Conservation (phyloP, 2,888 invertebrate genomes). For the Craniophora ligustri region DNA sequence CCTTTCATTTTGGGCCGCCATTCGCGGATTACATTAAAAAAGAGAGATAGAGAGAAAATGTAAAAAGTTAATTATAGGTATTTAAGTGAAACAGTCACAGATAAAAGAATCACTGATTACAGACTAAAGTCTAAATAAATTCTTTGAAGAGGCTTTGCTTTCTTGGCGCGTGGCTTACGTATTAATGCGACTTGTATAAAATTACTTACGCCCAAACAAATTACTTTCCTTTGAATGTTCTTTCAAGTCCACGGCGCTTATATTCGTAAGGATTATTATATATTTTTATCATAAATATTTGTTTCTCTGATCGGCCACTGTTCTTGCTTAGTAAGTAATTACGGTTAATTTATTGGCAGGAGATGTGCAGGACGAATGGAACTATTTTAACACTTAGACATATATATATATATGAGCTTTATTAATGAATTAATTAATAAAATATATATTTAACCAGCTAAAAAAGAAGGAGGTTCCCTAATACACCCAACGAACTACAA, state of each 20-base stretch:
- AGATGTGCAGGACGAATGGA: not conserved
- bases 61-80: slow-evolving; percentile 66
- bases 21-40: slow-evolving; percentile 69
- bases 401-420: no score
- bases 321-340: not conserved
- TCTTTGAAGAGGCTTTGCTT: slow-evolving; percentile 54
- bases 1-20: slow-evolving; percentile 68
- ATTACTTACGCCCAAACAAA: slow-evolving; percentile 50
- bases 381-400: not conserved
- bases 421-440: no score
- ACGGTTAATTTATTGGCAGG: not conserved
- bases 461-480: no score
- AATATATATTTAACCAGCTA: no score
- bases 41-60: slow-evolving; percentile 63
- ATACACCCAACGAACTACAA: no score
- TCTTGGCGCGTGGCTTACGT: slow-evolving; percentile 39
- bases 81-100: slow-evolving; percentile 60
- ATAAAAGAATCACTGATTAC: slow-evolving; percentile 57
- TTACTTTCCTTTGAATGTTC: slow-evolving; percentile 38
- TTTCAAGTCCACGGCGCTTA: slow-evolving; percentile 20
- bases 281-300: slow-evolving; percentile 7
- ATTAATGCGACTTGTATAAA: slow-evolving; percentile 45
- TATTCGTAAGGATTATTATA: slow-evolving; percentile 11
- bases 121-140: slow-evolving; percentile 49
- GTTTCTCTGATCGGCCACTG: not conserved